Percentiles rank a stretch among this genome's conserved stretches.
Conservation (phyloP, 1,140 invertebrate species). For the Tribolium castaneum region DNA sequence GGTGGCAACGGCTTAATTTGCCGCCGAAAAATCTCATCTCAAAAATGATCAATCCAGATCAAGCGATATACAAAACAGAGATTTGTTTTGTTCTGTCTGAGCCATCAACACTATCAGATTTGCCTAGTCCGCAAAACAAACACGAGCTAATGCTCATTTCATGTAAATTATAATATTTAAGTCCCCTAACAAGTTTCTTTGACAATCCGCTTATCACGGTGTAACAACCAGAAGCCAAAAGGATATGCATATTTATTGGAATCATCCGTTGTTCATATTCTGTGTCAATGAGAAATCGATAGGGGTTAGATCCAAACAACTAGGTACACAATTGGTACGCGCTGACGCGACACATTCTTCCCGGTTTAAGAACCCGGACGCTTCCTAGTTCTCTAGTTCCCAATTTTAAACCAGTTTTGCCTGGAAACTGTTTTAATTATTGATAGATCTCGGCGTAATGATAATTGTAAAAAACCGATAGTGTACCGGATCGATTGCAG, state of each 20-base stretch:
- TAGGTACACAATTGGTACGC: background rate
- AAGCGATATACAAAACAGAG: background rate
- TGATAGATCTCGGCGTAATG: background rate
- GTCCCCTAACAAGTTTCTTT: slow-evolving; percentile 24
- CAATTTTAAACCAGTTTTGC: background rate
- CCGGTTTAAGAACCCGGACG: background rate
- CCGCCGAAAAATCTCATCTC: too few species aligned
- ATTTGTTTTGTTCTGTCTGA: slow-evolving; percentile 19
- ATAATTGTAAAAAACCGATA: background rate
- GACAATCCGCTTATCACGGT: slow-evolving; percentile 21
- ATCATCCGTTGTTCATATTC: background rate
- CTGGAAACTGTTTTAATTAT: background rate
- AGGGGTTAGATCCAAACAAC: too few species aligned
- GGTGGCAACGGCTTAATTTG: slow-evolving; percentile 10
- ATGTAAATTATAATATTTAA: slow-evolving; percentile 32
- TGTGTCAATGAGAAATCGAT: background rate
- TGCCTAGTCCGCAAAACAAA: background rate
- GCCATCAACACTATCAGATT: slow-evolving; percentile 12
- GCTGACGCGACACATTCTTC: background rate
- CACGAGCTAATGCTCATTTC: slow-evolving; percentile 17
- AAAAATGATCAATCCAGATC: background rate
- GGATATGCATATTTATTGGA: slow-evolving; percentile 23
- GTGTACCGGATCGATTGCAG: background rate
- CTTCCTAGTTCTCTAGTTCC: background rate
- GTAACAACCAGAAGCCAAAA: background rate